Conservation (phyloP, 1,140 invertebrate species). For the Microplitis demolitor region DNA sequence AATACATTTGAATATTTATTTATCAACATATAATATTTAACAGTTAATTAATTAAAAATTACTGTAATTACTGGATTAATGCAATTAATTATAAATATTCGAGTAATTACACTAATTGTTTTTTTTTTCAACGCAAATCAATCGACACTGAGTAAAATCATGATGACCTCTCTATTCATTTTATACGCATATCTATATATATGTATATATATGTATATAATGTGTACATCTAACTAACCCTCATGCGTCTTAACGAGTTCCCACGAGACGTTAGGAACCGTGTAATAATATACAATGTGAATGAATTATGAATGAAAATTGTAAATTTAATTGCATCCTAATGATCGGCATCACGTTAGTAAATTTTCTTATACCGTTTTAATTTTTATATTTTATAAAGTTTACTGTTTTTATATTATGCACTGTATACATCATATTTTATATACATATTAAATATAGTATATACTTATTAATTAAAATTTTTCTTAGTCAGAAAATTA, state of each 20-base stretch:
- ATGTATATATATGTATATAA: too few species aligned
- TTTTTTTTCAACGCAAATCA: not conserved
- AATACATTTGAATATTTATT: too few species aligned
- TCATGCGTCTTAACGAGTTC: slow-evolving; percentile 25
- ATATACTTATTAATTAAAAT: too few species aligned
- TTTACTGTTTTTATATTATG: not conserved
- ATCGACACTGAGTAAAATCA: not conserved
- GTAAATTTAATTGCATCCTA: slow-evolving; percentile 30
- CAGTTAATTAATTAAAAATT: too few species aligned
- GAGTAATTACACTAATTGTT: not conserved
- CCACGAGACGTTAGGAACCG: slow-evolving; percentile 31
- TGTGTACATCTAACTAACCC: slow-evolving; percentile 3
- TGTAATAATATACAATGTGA: slow-evolving; percentile 28
- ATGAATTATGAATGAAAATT: slow-evolving; percentile 39
- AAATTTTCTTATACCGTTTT: not conserved
- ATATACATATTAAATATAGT: too few species aligned
- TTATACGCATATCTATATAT: too few species aligned
- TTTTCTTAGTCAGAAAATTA: too few species aligned
- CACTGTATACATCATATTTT: not conserved
- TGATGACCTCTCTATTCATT: not conserved
- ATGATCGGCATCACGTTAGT: slow-evolving; percentile 32
- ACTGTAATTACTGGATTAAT: too few species aligned
- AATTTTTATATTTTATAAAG: slow-evolving; percentile 1
- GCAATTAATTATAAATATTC: too few species aligned
- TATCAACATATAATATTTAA: too few species aligned